Conservation (phyloP, 2,797 vertebrate genomes). For the Heliangelus exortis region DNA sequence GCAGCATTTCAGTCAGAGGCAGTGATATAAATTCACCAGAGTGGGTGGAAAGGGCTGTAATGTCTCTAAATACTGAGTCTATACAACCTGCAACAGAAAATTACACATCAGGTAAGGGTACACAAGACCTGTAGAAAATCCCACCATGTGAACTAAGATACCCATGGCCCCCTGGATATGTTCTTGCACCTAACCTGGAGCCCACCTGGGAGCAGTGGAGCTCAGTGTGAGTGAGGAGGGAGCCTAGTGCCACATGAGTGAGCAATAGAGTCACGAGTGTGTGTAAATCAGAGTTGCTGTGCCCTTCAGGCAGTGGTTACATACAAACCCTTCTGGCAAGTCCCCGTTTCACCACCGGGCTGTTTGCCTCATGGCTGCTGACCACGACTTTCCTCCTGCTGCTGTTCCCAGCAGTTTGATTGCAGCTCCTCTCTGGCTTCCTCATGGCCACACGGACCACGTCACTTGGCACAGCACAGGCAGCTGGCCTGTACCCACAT, state of each 20-base stretch:
- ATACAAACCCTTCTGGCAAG: not conserved
- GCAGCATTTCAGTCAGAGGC: not conserved
- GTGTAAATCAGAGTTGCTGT: not conserved
- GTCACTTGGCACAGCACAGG: not conserved
- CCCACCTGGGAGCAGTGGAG: not conserved
- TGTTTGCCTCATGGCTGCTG: not conserved
- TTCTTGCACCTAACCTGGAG: not conserved
- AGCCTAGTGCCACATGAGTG: fast-evolving
- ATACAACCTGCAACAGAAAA: not conserved
- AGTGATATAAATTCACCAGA: not conserved
- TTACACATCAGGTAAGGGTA: not conserved
- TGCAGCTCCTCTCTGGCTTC: not conserved
- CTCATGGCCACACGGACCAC: not conserved
- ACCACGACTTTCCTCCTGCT: not conserved
- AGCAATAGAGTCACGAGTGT: not conserved
- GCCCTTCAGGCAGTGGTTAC: not conserved
- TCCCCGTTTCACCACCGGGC: not conserved
- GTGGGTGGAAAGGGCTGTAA: not conserved
- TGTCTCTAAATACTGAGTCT: not conserved
- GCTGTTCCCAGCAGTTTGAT: not conserved
- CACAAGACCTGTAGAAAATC: not conserved
- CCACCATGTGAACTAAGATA: not conserved
- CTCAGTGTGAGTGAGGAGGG: not conserved
- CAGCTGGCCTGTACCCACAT: not conserved
- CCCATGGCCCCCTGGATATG: not conserved